These are phyloP conservation scores for Pygoscelis adeliae DNA, from an alignment of 2,113 vertebrate genomes.

Conservation along the genomic window DNA sequence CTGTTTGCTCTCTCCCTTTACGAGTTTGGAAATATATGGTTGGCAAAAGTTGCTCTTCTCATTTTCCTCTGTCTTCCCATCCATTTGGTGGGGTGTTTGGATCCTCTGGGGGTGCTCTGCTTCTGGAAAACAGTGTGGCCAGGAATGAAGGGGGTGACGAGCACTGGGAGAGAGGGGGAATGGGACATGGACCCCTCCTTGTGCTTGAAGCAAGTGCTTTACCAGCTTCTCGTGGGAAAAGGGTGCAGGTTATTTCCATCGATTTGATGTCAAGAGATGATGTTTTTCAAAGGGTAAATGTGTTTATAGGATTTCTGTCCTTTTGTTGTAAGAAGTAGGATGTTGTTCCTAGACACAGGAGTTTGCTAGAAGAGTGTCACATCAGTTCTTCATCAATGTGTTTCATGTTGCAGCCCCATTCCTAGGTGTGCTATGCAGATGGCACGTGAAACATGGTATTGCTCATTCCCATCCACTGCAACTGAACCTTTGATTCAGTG, in stretches of 20 bases:
- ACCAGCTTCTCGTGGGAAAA: not conserved
- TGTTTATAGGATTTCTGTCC: not conserved
- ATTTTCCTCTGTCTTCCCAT: not conserved
- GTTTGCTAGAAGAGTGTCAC: not conserved
- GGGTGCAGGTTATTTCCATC: not conserved
- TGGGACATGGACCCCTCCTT: not conserved
- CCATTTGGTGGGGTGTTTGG: not conserved
- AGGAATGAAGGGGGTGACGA: not conserved
- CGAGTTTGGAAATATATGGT: fast-evolving
- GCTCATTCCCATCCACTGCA: not conserved
- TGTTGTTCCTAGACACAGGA: fast-evolving
- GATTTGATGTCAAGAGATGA: not conserved
- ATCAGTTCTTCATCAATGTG: not conserved
- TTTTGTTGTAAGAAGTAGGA: not conserved
- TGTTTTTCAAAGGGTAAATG: not conserved
- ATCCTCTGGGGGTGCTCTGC: not conserved
- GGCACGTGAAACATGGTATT: fast-evolving
- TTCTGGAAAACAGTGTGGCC: not conserved
- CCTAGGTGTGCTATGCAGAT: not conserved
- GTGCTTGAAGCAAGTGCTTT: not conserved
- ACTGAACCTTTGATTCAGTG: not conserved
- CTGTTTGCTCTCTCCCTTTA: not conserved
- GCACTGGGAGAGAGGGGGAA: not conserved
- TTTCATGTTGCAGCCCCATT: not conserved
- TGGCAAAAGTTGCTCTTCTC: not conserved